Conservation (phyloP, 2,113 vertebrate species). For the Thinocorus orbignyianus region DNA sequence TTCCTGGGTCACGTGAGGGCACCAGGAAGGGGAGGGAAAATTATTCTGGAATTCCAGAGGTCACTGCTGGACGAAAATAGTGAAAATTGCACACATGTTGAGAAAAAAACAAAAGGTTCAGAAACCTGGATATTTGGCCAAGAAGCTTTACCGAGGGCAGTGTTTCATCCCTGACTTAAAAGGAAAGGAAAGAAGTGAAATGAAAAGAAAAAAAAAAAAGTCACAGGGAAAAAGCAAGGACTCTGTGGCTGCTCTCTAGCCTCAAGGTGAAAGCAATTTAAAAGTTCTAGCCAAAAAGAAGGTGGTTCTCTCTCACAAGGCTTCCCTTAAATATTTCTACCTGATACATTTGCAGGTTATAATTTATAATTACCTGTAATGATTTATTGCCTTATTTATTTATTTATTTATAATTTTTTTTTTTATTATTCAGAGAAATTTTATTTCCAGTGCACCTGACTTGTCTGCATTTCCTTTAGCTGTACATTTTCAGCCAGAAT, state of each 20-base stretch:
- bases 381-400: not conserved
- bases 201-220: not conserved
- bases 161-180: constrained; percentile 40
- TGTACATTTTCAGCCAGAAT: not conserved
- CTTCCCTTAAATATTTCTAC: not conserved
- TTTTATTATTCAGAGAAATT: not conserved
- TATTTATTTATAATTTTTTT: not conserved
- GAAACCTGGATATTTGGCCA: constrained; percentile 63
- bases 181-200: constrained; percentile 1
- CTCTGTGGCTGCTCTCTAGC: not conserved
- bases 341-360: not conserved
- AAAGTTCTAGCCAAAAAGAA: not conserved
- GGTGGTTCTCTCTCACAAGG: not conserved
- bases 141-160: constrained; percentile 19
- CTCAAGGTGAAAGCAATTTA: constrained; percentile 38
- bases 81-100: constrained; percentile 87
- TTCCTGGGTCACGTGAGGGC: constrained; percentile 81
- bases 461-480: not conserved
- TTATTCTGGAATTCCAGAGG: constrained; percentile 86
- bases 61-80: constrained; percentile 80
- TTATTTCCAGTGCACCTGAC: not conserved
- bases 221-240: not conserved
- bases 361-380: not conserved
- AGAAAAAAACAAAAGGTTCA: constrained; percentile 76
- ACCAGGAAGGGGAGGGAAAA: constrained; percentile 84